These are phyloP conservation scores for Danaus melanippus DNA, from an alignment of 1,140 invertebrate genomes.

Conservation along the genomic window DNA sequence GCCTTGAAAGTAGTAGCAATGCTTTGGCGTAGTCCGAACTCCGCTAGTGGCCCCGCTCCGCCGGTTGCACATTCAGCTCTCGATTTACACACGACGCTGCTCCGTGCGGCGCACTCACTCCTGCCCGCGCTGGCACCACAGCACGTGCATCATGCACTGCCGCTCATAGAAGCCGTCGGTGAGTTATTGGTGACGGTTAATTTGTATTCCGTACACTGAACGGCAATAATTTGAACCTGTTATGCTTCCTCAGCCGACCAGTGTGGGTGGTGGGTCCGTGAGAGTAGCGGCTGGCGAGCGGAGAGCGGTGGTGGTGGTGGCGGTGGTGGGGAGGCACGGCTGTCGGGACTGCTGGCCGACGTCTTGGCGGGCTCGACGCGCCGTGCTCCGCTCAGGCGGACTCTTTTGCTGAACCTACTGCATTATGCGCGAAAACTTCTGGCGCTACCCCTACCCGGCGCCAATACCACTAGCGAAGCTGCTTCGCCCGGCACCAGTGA, in stretches of 20 bases:
- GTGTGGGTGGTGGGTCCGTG: slow-evolving; percentile 46
- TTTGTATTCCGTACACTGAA: too few relatives aligned
- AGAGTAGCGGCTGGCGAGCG: slow-evolving; percentile 35
- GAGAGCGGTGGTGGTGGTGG: slow-evolving; percentile 31
- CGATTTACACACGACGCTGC: slow-evolving; percentile 51
- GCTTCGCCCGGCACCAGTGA: too few relatives aligned
- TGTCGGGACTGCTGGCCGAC: slow-evolving; percentile 56
- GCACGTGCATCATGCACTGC: slow-evolving; percentile 39
- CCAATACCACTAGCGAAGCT: slow-evolving; percentile 9
- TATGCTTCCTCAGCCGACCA: slow-evolving; percentile 35
- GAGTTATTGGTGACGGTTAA: slow-evolving; percentile 13
- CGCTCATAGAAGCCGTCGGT: slow-evolving; percentile 50
- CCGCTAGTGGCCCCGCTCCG: slow-evolving; percentile 16
- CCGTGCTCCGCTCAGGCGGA: slow-evolving; percentile 50
- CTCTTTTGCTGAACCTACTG: slow-evolving; percentile 61
- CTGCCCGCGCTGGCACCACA: slow-evolving; percentile 39
- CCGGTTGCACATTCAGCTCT: slow-evolving; percentile 29
- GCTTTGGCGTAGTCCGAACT: slow-evolving; percentile 31
- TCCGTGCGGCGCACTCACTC: slow-evolving; percentile 47
- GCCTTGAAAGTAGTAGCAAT: slow-evolving; percentile 33
- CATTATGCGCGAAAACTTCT: slow-evolving; percentile 74
- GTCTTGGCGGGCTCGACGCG: slow-evolving; percentile 44
- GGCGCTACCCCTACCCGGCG: slow-evolving; percentile 75
- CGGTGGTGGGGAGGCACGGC: slow-evolving; percentile 35
- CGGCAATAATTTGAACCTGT: too few relatives aligned